Percentiles rank a stretch among this genome's conserved stretches.
Evolutionary conservation across 2,113 vertebrate genomes (phyloP).

Genomic region (Machaerirhynchus nigripectus): DNA sequence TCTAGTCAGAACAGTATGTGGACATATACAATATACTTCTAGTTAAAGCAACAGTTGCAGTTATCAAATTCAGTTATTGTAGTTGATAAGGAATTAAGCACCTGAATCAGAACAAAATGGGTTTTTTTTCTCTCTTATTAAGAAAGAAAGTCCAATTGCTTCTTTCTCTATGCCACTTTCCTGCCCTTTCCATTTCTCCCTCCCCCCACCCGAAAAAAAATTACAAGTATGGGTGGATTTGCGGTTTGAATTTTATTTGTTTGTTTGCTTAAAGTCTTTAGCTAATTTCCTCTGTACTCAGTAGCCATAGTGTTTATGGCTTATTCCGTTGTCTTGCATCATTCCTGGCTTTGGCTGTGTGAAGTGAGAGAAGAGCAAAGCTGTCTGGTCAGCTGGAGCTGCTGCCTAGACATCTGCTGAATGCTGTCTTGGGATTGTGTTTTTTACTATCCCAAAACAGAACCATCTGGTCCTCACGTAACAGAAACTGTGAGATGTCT

Average conservation of each 20-base stretch:
- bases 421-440: not conserved
- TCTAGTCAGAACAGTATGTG: not conserved
- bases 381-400: not conserved
- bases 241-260: not conserved
- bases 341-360: not conserved
- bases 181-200: not conserved
- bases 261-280: not conserved
- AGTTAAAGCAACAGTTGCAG: not conserved
- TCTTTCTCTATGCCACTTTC: not conserved
- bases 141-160: not conserved
- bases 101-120: not conserved
- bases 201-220: fast-evolving
- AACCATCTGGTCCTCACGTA: not conserved
- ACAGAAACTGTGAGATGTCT: not conserved
- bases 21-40: not conserved
- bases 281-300: not conserved
- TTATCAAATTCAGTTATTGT: not conserved
- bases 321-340: not conserved
- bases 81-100: not conserved
- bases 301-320: not conserved
- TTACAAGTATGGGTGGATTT: not conserved
- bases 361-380: not conserved
- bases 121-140: not conserved
- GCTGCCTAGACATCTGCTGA: not conserved
- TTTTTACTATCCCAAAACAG: not conserved